Percentiles rank a stretch among this genome's conserved stretches.
Evolutionary conservation across 2,113 vertebrate species (phyloP).

Genomic region (Ahaetulla prasina): DNA sequence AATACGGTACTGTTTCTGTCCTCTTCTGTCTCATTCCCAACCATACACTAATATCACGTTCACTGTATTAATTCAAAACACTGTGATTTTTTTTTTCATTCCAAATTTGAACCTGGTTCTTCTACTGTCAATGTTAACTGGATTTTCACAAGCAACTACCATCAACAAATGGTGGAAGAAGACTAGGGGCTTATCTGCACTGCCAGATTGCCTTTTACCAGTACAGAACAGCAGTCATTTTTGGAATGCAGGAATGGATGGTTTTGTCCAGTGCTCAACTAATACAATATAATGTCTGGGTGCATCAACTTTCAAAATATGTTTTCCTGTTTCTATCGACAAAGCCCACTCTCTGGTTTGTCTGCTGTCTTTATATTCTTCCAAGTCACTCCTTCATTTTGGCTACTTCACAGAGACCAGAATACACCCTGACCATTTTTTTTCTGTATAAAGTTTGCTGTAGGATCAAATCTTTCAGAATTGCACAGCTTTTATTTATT

Average conservation of each 20-base stretch:
- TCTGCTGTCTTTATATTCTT: not conserved
- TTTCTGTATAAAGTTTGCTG: not conserved
- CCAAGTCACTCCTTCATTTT: not conserved
- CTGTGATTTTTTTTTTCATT: not conserved
- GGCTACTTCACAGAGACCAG: too few relatives aligned
- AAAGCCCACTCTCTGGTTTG: not conserved
- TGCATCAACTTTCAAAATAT: not conserved
- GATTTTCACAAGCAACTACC: not conserved
- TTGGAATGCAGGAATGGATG: not conserved
- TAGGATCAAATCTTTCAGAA: not conserved
- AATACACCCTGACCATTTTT: not conserved
- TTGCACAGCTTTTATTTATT: not conserved
- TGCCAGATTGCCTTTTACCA: not conserved
- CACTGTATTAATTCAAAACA: not conserved
- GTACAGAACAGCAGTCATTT: not conserved
- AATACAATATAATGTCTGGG: not conserved
- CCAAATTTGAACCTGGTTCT: not conserved
- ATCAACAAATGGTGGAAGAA: not conserved
- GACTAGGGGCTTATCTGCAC: not conserved
- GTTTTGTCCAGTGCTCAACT: not conserved
- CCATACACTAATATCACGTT: not conserved
- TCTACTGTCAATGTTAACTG: not conserved
- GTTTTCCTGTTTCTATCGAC: not conserved
- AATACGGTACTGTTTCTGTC: not conserved
- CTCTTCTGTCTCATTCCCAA: not conserved